Base-by-base conservation (phyloP, 2,888 invertebrate species). In the Phrixothrix hirtus region DNA sequence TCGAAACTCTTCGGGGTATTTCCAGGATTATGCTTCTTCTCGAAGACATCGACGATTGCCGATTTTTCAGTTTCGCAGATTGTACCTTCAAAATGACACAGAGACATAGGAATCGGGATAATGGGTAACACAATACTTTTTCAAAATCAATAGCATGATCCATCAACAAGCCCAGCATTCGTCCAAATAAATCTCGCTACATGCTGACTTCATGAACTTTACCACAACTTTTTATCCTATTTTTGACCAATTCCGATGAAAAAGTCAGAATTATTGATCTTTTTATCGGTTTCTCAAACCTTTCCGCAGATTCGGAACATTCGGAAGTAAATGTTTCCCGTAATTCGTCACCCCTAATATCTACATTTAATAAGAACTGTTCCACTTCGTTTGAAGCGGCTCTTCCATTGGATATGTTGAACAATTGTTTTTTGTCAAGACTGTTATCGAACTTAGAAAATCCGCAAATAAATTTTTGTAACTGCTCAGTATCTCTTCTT, bases 341-440 rank as follows among this genome's bases (percentile, higher is more conserved):
- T 43, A 37, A 47, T 16, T 39, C 16, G 44, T 34, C 16, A 31
- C 55, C 57, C 1, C 16, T 9, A 34, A 36, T 11, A 41, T 44
- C 2, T 39, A 57, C 36, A 44, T 45, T 52, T 12, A 52, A 27
- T 26, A 52, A 38, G 25, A 35, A 46, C 1, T 54, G 31, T 16
- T 35, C 38, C 26, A 51, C 41, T 49, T 17, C 32, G 16, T 3
- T 29, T 21, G 54, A 26, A 42, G 53, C 57, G 27, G 34, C 57
- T 45, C n/a, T 43, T 14, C 55, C 55, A 50, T 25, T 55, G 14
- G 50, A 34, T 16, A 57, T 57, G 36, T 57, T 57, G 39, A 47
- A 57, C 15, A 57, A 16, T 34, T 27, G 44, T 41, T 36, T 14
- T 27, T 48, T 26, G 15, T 45, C 17, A 36, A 55, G 26, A 34